A percentile compares a stretch with the other conserved stretches of the same genome.
These are phyloP conservation scores for Meliscaeva auricollis DNA, from an alignment of 2,888 invertebrate genomes.

Conservation along the genomic window DNA sequence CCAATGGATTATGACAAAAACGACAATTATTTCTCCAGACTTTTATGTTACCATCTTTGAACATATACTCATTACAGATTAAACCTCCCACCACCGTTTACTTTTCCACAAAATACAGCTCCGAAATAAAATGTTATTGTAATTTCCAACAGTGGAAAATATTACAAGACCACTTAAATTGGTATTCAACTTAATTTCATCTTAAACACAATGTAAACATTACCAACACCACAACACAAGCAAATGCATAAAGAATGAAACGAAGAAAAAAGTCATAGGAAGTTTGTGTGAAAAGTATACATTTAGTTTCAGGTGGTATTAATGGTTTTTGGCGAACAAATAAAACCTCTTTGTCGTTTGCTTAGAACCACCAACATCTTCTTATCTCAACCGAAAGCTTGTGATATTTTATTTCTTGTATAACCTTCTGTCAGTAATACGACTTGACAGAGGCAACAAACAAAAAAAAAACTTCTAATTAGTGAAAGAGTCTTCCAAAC, in stretches of 20 bases:
- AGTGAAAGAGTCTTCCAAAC: conserved; percentile 54
- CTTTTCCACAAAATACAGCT: conserved; percentile 7
- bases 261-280: not conserved
- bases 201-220: conserved; percentile 56
- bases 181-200: conserved; percentile 55
- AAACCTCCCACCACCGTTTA: conserved; percentile 9
- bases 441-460: conserved; percentile 21
- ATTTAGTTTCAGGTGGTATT: conserved; percentile 55
- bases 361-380: conserved; percentile 36
- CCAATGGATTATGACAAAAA: not conserved
- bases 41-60: not conserved
- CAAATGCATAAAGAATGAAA: not conserved
- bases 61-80: not conserved
- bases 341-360: conserved; percentile 37
- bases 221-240: conserved; percentile 34
- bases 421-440: conserved; percentile 27
- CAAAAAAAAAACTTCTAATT: conserved; percentile 61
- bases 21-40: not conserved
- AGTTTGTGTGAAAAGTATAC: conserved; percentile 6
- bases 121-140: conserved; percentile 34
- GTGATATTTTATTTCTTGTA: conserved; percentile 15
- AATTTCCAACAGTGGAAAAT: not conserved
- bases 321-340: conserved; percentile 51
- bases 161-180: conserved; percentile 48
- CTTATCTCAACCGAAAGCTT: conserved; percentile 41